Conservation (phyloP, 2,113 vertebrate genomes). For the Pachycephala philippinensis region DNA sequence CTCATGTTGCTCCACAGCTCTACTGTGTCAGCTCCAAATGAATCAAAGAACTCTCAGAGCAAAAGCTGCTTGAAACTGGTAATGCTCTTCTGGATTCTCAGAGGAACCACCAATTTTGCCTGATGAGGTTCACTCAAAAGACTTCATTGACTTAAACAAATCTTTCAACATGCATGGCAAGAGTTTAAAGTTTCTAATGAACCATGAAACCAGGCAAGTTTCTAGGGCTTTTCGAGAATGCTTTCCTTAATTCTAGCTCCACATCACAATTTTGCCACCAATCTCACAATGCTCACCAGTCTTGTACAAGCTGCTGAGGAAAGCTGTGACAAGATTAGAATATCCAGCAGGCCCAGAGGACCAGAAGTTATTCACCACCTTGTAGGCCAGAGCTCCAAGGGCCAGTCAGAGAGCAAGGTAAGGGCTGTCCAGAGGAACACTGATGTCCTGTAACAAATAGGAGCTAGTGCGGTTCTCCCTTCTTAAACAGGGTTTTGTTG, state of each 20-base stretch:
- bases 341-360: not conserved
- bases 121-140: conserved; percentile 7
- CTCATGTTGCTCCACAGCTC: conserved; percentile 15
- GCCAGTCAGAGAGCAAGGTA: not conserved
- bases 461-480: not conserved
- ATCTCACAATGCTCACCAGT: not conserved
- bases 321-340: not conserved
- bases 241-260: not conserved
- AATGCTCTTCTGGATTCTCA: conserved; percentile 18
- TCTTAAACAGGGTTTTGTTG: not conserved
- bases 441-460: not conserved
- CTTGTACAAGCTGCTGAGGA: not conserved
- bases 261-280: conserved; percentile 1
- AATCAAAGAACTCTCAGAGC: conserved; percentile 36
- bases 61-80: conserved; percentile 8
- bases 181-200: conserved; percentile 37
- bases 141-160: conserved; percentile 27
- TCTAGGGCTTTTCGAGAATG: not conserved
- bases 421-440: not conserved
- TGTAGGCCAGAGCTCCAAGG: not conserved
- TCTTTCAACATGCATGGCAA: conserved; percentile 36
- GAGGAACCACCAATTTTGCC: conserved; percentile 36
- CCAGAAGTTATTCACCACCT: not conserved
- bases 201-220: conserved; percentile 44
- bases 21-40: conserved; percentile 20